These are phyloP conservation scores for Esox masquinongy DNA, from an alignment of 2,797 vertebrate genomes.

Conservation along the genomic window DNA sequence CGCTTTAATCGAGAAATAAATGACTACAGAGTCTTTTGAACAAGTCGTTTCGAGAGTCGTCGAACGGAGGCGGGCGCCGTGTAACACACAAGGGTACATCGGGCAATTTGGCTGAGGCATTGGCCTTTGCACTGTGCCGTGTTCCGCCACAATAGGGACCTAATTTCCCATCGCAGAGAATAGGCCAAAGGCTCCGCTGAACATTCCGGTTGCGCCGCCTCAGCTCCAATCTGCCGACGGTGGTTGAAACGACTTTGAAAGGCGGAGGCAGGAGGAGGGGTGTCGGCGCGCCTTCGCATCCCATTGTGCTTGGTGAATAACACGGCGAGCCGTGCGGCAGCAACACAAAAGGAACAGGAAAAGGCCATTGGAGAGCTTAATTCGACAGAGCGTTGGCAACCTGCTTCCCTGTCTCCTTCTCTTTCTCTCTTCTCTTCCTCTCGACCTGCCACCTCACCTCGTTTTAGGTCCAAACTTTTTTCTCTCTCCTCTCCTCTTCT, in stretches of 20 bases:
- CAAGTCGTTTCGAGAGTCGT: conserved; percentile 27
- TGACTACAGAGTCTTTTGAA: conserved; percentile 16
- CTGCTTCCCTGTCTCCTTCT: conserved; percentile 5
- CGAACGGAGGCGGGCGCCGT: conserved; percentile 6
- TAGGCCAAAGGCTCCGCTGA: conserved; percentile 37
- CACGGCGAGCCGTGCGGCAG: conserved; percentile 57
- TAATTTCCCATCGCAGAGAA: conserved; percentile 64
- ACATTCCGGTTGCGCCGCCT: conserved; percentile 56
- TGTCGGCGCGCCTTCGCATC: conserved; percentile 61
- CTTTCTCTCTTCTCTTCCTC: conserved; percentile 15
- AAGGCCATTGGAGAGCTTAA: conserved; percentile 64
- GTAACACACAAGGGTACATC: neutral
- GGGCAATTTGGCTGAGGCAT: conserved; percentile 46
- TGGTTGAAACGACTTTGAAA: conserved; percentile 65
- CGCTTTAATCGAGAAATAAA: conserved; percentile 38
- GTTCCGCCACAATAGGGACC: conserved; percentile 50
- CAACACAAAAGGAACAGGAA: conserved; percentile 68
- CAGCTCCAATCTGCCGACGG: conserved; percentile 42
- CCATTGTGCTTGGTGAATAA: conserved; percentile 70
- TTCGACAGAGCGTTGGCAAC: conserved; percentile 39
- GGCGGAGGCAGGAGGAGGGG: conserved; percentile 32
- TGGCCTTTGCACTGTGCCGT: conserved; percentile 40
- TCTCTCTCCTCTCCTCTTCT: conserved; percentile 20
- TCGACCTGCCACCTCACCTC: neutral
- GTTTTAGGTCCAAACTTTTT: neutral